Percentiles rank a stretch among this genome's conserved stretches.
Evolutionary conservation across 2,113 vertebrate genomes (phyloP).

Genomic region (Ceratotherium simum): DNA sequence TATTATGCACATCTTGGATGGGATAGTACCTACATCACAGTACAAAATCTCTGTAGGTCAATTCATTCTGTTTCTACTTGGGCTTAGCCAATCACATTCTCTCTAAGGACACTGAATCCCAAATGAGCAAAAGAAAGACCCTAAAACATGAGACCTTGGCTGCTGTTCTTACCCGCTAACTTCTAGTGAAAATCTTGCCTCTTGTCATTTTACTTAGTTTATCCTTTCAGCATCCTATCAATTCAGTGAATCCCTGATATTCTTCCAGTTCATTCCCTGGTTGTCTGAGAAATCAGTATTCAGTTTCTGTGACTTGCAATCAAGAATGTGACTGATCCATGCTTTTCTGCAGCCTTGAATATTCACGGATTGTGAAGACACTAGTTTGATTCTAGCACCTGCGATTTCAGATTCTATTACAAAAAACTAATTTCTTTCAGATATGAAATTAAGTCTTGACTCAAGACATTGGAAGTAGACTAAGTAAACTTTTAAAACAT

Average conservation of each 20-base stretch:
- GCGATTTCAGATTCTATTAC: neutral
- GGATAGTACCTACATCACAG: fast-evolving
- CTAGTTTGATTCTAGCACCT: neutral
- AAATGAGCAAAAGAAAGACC: neutral
- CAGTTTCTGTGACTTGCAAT: neutral
- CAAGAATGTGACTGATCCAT: neutral
- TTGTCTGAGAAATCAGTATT: neutral
- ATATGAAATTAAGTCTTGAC: neutral
- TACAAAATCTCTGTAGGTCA: neutral
- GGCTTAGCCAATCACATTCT: neutral
- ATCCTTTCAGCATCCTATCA: neutral
- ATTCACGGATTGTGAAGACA: neutral
- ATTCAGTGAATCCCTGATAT: neutral
- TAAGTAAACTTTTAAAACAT: neutral
- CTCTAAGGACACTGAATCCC: neutral
- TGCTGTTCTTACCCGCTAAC: neutral
- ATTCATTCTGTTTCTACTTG: neutral
- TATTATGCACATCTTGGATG: neutral
- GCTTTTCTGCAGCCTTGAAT: neutral
- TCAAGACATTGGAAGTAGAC: neutral
- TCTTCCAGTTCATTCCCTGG: neutral
- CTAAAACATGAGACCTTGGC: neutral
- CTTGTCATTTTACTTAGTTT: neutral
- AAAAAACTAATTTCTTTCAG: neutral
- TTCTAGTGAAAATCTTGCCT: neutral